These are phyloP conservation scores for Psophia crepitans DNA, from an alignment of 2,113 vertebrate genomes.

Conservation along the genomic window DNA sequence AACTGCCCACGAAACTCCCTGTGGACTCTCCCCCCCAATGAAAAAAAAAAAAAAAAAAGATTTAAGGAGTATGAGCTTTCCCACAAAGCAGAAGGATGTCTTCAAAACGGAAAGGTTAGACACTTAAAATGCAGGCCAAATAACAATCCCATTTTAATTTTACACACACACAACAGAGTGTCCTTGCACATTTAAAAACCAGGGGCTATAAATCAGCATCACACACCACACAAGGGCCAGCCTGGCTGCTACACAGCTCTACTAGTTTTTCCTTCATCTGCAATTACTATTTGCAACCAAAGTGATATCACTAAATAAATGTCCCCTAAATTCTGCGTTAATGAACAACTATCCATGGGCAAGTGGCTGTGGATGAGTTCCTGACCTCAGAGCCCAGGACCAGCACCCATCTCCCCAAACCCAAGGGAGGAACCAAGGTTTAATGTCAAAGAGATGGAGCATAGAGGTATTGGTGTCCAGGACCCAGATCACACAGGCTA, in stretches of 20 bases:
- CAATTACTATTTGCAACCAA: not conserved
- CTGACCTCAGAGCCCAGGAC: not conserved
- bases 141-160: constrained; percentile 32
- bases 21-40: not conserved
- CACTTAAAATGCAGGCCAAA: not conserved
- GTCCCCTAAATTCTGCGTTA: not conserved
- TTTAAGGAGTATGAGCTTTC: constrained; percentile 16
- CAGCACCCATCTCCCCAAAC: not conserved
- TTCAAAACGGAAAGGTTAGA: constrained; percentile 7
- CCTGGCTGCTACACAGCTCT: not conserved
- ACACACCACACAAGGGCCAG: not conserved
- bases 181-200: not conserved
- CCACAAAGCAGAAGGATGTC: constrained; percentile 17
- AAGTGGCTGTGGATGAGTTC: not conserved
- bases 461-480: not conserved
- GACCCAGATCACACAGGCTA: not conserved
- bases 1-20: not conserved
- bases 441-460: not conserved
- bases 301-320: not conserved
- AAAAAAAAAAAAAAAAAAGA: not conserved
- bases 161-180: not conserved
- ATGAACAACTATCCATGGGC: not conserved
- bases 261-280: not conserved
- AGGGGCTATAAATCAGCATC: not conserved
- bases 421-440: not conserved